Percentiles rank a stretch among this genome's conserved stretches.
phyloP scores from a whole-genome alignment of 1,140 invertebrate species.

The Tyrophagus putrescentiae region DNA sequence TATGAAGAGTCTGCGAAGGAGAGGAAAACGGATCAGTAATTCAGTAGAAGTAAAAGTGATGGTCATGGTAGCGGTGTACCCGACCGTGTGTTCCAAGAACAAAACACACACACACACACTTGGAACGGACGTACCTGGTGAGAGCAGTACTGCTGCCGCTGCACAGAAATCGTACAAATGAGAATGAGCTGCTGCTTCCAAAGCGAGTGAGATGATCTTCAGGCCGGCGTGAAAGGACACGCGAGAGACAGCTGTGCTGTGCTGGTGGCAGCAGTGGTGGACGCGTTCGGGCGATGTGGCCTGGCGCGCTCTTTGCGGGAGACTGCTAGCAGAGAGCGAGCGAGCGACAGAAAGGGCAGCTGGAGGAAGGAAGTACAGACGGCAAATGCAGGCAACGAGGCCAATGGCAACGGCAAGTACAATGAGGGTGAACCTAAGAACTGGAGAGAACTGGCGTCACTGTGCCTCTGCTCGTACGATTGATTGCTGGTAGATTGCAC shows the following conservation, averaged over 20 bases:
- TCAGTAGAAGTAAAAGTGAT: not conserved
- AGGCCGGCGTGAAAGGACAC: conserved; percentile 8
- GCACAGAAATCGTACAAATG: not conserved
- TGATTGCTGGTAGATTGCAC: no score
- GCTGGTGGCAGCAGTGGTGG: not conserved
- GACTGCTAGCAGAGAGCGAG: not conserved
- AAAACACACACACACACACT: not conserved
- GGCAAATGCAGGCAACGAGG: no score
- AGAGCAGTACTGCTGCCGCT: no score
- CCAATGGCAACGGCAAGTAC: conserved; percentile 1
- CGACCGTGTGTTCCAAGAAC: not conserved
- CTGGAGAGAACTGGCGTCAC: not conserved
- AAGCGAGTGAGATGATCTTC: not conserved
- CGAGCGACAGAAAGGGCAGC: no score
- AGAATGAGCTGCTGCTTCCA: not conserved
- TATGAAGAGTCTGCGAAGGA: not conserved
- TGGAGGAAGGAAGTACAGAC: no score
- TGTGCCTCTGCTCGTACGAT: no score
- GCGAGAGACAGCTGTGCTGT: not conserved
- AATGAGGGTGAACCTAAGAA: not conserved
- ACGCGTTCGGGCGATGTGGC: not conserved
- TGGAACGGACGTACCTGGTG: no score
- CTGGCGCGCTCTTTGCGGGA: not conserved
- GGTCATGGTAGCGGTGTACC: not conserved
- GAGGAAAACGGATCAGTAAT: not conserved